A percentile compares a stretch with the other conserved stretches of the same genome.
Conservation (phyloP, 1,140 invertebrate genomes). For the Halesus radiatus region DNA sequence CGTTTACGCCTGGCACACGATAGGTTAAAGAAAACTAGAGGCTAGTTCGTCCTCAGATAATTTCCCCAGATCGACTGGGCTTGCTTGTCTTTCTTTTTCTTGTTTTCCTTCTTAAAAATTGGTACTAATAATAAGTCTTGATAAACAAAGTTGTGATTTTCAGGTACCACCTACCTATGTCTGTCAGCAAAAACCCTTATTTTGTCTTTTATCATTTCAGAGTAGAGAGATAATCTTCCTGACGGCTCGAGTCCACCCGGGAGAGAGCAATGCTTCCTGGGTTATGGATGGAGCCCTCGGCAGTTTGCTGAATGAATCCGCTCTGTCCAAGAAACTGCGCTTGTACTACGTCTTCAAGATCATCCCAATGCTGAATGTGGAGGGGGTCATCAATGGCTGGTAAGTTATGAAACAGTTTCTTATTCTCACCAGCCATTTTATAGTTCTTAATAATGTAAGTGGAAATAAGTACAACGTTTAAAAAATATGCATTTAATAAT, state of each 20-base stretch:
- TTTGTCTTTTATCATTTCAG: conserved; percentile 61
- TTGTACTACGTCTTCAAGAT: conserved; percentile 88
- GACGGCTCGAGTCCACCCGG: conserved; percentile 88
- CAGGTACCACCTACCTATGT: too few relatives aligned
- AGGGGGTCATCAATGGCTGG: conserved; percentile 92
- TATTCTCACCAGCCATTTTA: neutral
- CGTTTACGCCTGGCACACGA: too few relatives aligned
- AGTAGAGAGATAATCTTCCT: conserved; percentile 81
- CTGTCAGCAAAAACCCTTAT: too few relatives aligned
- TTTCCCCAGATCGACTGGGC: too few relatives aligned
- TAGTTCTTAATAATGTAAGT: neutral
- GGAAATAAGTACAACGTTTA: conserved; percentile 26
- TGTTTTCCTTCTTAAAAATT: too few relatives aligned
- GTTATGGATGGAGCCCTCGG: conserved; percentile 88
- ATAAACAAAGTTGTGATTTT: too few relatives aligned
- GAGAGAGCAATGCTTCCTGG: conserved; percentile 92
- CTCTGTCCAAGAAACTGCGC: conserved; percentile 74
- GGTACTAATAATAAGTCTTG: too few relatives aligned
- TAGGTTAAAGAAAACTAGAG: too few relatives aligned
- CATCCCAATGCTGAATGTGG: conserved; percentile 90
- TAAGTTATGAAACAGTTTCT: conserved; percentile 66
- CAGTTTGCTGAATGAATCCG: conserved; percentile 75
- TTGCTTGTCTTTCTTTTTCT: too few relatives aligned
- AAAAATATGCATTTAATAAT: conserved; percentile 51
- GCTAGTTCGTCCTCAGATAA: too few relatives aligned